Conservation (phyloP, 2,888 invertebrate species). For the Drosophila fulvimacula region DNA sequence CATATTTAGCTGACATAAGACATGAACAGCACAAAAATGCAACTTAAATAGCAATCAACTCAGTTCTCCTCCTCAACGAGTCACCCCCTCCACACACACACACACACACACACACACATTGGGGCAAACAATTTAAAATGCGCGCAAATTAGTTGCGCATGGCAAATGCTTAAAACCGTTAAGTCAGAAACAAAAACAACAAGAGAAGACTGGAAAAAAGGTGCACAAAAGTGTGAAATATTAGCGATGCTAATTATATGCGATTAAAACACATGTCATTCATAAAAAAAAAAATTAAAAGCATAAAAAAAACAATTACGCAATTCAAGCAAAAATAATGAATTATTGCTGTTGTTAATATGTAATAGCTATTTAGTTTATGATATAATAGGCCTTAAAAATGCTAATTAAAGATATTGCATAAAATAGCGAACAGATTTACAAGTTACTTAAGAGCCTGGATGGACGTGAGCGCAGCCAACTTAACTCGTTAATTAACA, state of each 20-base stretch:
- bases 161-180: conserved; percentile 19
- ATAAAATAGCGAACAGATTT: background rate
- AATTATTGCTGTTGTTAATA: background rate
- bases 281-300: conserved; percentile 25
- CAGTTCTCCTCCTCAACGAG: background rate
- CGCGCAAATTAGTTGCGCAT: conserved; percentile 54
- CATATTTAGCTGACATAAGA: conserved; percentile 10
- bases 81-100: background rate
- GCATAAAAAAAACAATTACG: conserved; percentile 41
- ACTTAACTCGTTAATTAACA: background rate
- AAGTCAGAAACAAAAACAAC: conserved; percentile 4
- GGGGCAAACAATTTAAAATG: conserved; percentile 29
- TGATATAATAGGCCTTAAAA: conserved; percentile 34
- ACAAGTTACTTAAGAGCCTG: background rate
- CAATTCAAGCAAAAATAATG: conserved; percentile 31
- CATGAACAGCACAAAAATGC: background rate
- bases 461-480: background rate
- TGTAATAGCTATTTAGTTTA: background rate
- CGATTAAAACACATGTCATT: conserved; percentile 32
- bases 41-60: background rate
- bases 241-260: conserved; percentile 53
- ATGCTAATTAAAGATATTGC: background rate
- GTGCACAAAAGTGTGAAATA: conserved; percentile 48
- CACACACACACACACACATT: conserved; percentile 3
- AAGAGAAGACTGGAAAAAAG: conserved; percentile 6